These are phyloP conservation scores for Caradrina clavipalpis DNA, from an alignment of 2,888 invertebrate genomes.

Conservation along the genomic window DNA sequence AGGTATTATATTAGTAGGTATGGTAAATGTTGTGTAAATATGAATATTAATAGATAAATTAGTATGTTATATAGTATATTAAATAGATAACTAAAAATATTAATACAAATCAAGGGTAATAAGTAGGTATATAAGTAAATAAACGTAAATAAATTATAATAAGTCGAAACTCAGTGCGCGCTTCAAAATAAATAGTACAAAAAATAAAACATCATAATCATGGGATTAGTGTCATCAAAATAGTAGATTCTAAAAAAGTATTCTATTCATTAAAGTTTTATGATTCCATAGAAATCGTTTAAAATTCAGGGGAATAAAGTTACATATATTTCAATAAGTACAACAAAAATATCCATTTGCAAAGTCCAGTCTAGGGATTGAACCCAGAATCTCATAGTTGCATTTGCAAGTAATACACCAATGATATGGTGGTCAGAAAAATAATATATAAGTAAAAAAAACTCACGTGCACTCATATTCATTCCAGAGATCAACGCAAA, in stretches of 20 bases:
- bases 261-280: not conserved
- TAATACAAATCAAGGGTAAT: conserved; percentile 38
- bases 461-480: conserved; percentile 99
- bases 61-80: not conserved
- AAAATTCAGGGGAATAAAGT: not conserved
- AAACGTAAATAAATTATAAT: conserved; percentile 36
- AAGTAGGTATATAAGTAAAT: conserved; percentile 50
- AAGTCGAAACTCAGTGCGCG: conserved; percentile 80
- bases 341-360: not conserved
- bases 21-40: not conserved
- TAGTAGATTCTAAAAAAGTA: not conserved
- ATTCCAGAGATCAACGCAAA: conserved; percentile 99
- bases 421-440: not conserved
- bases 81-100: not conserved
- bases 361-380: conserved; percentile 14
- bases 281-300: conserved; percentile 1
- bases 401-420: not conserved
- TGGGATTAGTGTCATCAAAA: conserved; percentile 24
- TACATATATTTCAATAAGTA: too few relatives aligned
- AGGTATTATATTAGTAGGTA: not conserved
- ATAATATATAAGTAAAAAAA: conserved; percentile 48
- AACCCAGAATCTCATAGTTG: conserved; percentile 16
- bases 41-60: conserved; percentile 16
- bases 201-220: conserved; percentile 49
- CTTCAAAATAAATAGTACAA: conserved; percentile 64